Evolutionary conservation across 1,140 invertebrate species (phyloP).

Genomic region (Panagrolaimus sp.): DNA sequence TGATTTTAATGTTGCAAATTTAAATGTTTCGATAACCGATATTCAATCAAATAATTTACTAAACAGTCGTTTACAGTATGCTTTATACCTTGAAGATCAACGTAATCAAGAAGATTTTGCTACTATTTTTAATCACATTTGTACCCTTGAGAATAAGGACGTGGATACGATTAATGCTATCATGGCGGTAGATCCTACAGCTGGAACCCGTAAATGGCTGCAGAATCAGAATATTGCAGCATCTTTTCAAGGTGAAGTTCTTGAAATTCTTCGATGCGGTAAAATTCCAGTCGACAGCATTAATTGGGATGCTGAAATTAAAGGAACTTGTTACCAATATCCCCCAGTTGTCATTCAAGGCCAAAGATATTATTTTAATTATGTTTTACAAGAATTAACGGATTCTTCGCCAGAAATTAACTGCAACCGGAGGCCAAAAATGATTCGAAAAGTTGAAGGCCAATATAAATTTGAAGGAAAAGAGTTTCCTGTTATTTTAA

Average conservation of each 20-base stretch:
- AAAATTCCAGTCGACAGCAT: not conserved
- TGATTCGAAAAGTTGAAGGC: not conserved
- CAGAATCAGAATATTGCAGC: not conserved
- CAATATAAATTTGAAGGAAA: not conserved
- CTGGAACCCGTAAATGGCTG: not conserved
- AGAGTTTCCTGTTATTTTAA: not conserved
- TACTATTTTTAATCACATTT: not conserved
- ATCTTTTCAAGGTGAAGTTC: not conserved
- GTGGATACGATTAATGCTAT: not conserved
- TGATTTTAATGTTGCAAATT: conserved; percentile 8
- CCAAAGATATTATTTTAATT: not conserved
- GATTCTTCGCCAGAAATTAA: not conserved
- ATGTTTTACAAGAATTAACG: not conserved
- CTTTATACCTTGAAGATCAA: not conserved
- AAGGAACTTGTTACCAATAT: not conserved
- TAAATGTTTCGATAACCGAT: not conserved
- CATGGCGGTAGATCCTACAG: not conserved
- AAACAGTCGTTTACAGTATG: not conserved
- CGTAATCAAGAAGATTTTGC: not conserved
- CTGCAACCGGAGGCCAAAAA: not conserved
- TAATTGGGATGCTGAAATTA: not conserved
- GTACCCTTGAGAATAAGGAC: not conserved
- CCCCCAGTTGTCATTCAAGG: not conserved
- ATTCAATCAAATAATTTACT: not conserved
- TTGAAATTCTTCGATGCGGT: not conserved